phyloP scores from a whole-genome alignment of 2,113 vertebrate genomes.

The Sigmodon hispidus region DNA sequence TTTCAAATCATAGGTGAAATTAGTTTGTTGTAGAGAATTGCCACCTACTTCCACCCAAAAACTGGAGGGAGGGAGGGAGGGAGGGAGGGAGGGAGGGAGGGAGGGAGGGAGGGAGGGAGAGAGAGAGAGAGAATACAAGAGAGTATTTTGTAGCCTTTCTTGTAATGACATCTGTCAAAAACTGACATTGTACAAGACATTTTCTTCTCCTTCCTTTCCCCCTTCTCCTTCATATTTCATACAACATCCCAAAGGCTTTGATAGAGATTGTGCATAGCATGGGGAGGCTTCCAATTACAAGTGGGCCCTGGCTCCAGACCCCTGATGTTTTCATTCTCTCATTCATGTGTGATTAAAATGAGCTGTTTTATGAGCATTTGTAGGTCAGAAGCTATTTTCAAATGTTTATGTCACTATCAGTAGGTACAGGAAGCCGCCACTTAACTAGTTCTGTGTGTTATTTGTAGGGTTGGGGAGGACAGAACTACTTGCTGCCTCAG shows the following conservation, averaged over 20 bases:
- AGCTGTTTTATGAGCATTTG: slow-evolving; percentile 46
- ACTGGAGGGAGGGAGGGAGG: too few relatives aligned
- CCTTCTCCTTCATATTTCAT: background rate
- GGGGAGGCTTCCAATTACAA: background rate
- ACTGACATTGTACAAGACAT: slow-evolving; percentile 50
- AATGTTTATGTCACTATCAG: slow-evolving; percentile 51
- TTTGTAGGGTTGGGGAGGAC: background rate
- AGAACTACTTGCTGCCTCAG: slow-evolving; percentile 27
- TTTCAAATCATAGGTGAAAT: slow-evolving; percentile 4
- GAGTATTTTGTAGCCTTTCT: background rate
- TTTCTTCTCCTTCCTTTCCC: background rate
- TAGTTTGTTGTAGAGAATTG: background rate
- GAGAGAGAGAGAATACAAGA: too few relatives aligned
- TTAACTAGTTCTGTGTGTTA: slow-evolving; percentile 40
- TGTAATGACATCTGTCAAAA: slow-evolving; percentile 66
- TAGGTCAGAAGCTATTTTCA: slow-evolving; percentile 56
- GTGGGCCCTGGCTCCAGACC: background rate
- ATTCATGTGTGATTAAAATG: slow-evolving; percentile 52
- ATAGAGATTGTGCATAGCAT: background rate
- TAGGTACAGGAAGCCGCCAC: slow-evolving; percentile 53
- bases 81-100: too few relatives aligned
- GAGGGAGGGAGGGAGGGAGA: too few relatives aligned
- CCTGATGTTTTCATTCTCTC: background rate
- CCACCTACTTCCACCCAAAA: background rate
- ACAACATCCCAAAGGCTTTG: slow-evolving; percentile 2